Evolutionary conservation across 2,113 vertebrate genomes (phyloP).

Genomic region (Misgurnus anguillicaudatus): DNA sequence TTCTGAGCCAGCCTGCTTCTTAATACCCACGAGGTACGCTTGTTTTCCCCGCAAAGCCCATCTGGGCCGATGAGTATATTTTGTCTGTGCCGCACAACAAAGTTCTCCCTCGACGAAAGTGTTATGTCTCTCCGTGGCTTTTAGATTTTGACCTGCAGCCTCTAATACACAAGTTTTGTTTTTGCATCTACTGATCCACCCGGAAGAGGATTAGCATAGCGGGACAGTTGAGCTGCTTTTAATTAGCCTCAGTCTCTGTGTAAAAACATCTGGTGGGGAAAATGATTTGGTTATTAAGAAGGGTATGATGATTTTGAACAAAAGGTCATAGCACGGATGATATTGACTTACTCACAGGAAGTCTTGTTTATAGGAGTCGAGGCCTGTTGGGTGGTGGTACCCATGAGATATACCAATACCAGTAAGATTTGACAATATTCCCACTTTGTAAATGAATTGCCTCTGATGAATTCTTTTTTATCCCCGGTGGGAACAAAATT

Average conservation of each 20-base stretch:
- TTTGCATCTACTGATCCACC: neutral
- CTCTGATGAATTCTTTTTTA: too few species aligned
- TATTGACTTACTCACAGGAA: neutral
- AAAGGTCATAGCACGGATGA: neutral
- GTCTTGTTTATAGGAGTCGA: too few species aligned
- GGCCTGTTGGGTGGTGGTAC: too few species aligned
- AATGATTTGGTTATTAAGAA: conserved; percentile 4
- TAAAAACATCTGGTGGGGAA: neutral
- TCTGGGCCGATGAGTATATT: conserved; percentile 43
- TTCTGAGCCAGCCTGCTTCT: neutral
- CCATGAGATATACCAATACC: too few species aligned
- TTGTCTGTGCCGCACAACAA: conserved; percentile 27
- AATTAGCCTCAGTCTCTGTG: conserved; percentile 22
- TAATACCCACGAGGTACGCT: conserved; percentile 31
- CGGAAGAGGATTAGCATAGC: conserved; percentile 13
- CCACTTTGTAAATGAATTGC: too few species aligned
- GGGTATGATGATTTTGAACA: neutral
- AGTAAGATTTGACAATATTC: too few species aligned
- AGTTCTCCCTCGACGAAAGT: conserved; percentile 20
- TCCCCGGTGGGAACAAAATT: too few species aligned
- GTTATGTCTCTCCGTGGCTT: conserved; percentile 11
- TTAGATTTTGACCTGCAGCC: conserved; percentile 30
- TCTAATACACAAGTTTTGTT: conserved; percentile 23
- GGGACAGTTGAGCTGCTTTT: conserved; percentile 29
- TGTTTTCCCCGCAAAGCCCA: conserved; percentile 34